These are phyloP conservation scores for Papilio helenus DNA, from an alignment of 1,140 invertebrate species.

Conservation along the genomic window DNA sequence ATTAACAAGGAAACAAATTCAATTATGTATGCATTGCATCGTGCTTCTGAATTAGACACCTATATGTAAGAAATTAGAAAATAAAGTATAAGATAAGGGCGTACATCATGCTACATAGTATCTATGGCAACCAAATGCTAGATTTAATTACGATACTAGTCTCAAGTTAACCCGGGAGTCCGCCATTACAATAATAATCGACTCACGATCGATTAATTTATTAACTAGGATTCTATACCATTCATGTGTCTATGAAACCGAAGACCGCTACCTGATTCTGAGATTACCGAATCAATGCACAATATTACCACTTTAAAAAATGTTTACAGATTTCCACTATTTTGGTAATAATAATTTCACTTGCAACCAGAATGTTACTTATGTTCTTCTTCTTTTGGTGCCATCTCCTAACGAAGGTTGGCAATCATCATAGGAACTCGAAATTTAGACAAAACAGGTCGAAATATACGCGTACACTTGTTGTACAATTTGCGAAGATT, in stretches of 20 bases:
- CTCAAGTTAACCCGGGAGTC: slow-evolving; percentile 59
- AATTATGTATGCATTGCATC: too few species aligned
- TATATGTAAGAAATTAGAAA: neutral
- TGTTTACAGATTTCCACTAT: neutral
- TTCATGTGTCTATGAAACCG: slow-evolving; percentile 56
- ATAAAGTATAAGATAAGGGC: neutral
- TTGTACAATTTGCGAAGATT: too few species aligned
- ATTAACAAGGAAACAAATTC: too few species aligned
- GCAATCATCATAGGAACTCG: too few species aligned
- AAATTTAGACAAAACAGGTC: too few species aligned
- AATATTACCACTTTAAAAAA: neutral
- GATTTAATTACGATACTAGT: slow-evolving; percentile 75
- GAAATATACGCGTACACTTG: too few species aligned
- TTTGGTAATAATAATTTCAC: neutral
- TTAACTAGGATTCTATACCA: slow-evolving; percentile 56
- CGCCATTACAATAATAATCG: slow-evolving; percentile 75
- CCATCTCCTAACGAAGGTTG: too few species aligned
- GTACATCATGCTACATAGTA: neutral
- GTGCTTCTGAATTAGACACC: neutral
- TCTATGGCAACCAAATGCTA: slow-evolving; percentile 43
- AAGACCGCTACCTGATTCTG: slow-evolving; percentile 50
- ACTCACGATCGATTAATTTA: slow-evolving; percentile 75
- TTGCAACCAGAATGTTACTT: too few species aligned
- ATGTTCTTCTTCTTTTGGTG: too few species aligned
- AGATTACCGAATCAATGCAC: slow-evolving; percentile 24